A percentile compares a stretch with the other conserved stretches of the same genome.
phyloP scores from a whole-genome alignment of 2,797 vertebrate species.

The Amazona ochrocephala region DNA sequence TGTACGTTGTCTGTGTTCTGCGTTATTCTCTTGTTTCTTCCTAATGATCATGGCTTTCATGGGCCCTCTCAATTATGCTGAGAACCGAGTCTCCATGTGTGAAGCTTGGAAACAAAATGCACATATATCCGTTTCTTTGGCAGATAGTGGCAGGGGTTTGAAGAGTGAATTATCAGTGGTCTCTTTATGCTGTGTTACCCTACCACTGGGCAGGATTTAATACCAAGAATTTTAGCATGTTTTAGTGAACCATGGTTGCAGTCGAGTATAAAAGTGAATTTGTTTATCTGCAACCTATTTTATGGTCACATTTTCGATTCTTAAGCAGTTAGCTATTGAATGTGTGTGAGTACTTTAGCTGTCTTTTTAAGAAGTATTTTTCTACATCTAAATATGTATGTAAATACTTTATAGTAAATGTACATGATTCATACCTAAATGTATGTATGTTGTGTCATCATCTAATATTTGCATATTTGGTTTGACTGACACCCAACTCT shows the following conservation, averaged over 20 bases:
- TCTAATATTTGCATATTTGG: not conserved
- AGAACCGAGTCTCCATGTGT: rapidly evolving
- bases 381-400: not conserved
- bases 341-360: not conserved
- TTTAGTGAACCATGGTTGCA: not conserved
- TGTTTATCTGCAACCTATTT: not conserved
- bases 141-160: rapidly evolving
- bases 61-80: not conserved
- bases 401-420: not conserved
- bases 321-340: not conserved
- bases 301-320: not conserved
- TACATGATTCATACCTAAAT: not conserved
- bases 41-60: not conserved
- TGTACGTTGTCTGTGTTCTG: not conserved
- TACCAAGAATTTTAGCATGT: not conserved
- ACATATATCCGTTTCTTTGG: not conserved
- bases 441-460: not conserved
- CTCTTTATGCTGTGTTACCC: not conserved
- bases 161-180: not conserved
- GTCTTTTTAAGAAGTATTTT: not conserved
- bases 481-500: not conserved
- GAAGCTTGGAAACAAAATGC: not conserved
- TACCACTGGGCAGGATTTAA: not conserved
- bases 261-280: not conserved
- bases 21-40: not conserved